phyloP scores from a whole-genome alignment of 2,888 invertebrate species.

The Leptogaster cylindrica region DNA sequence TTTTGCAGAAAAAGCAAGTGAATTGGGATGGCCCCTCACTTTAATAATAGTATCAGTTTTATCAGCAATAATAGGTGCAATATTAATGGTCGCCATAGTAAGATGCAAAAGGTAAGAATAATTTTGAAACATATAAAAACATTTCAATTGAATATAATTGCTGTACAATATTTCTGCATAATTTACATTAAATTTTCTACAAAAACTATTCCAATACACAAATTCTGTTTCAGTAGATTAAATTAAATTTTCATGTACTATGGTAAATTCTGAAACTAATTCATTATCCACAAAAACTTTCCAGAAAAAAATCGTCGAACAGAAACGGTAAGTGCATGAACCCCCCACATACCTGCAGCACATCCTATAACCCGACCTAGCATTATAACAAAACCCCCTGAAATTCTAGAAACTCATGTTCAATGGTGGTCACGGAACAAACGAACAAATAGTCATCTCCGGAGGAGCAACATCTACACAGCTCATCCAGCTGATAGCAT shows the following conservation, averaged over 20 bases:
- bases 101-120: slow-evolving; percentile 72
- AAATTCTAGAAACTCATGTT: slow-evolving; percentile 59
- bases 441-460: slow-evolving; percentile 59
- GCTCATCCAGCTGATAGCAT: slow-evolving; percentile 61
- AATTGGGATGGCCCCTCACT: slow-evolving; percentile 73
- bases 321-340: slow-evolving; percentile 59
- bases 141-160: too few species aligned
- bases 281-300: slow-evolving; percentile 41
- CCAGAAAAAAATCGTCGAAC: slow-evolving; percentile 60
- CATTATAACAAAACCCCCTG: slow-evolving; percentile 17
- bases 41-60: slow-evolving; percentile 73
- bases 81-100: slow-evolving; percentile 73
- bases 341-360: slow-evolving; percentile 49
- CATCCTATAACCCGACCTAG: slow-evolving; percentile 36
- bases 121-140: too few species aligned
- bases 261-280: background rate
- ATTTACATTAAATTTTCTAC: too few species aligned
- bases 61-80: slow-evolving; percentile 74
- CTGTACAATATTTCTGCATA: background rate
- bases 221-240: background rate
- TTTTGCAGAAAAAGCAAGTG: slow-evolving; percentile 64
- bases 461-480: slow-evolving; percentile 61
- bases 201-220: background rate
- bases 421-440: slow-evolving; percentile 63
- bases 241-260: background rate